These are phyloP conservation scores for Abrostola tripartita DNA, from an alignment of 2,888 invertebrate species.

Conservation along the genomic window DNA sequence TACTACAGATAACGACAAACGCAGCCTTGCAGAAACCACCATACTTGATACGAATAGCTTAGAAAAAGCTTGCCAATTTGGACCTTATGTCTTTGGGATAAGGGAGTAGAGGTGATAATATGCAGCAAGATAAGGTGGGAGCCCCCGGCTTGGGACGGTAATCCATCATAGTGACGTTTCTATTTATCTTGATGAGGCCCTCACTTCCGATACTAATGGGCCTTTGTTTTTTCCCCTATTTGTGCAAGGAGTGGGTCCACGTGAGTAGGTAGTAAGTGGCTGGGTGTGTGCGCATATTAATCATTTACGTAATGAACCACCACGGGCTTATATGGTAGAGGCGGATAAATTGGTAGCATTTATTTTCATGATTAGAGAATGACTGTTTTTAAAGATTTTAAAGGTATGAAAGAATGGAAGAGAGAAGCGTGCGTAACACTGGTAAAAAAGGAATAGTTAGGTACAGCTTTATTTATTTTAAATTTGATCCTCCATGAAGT, in stretches of 20 bases:
- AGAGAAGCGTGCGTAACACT: too few species aligned
- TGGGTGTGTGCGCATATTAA: slow-evolving; percentile 24
- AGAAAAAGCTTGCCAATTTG: slow-evolving; percentile 49
- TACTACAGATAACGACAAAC: slow-evolving; percentile 70
- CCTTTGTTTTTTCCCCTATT: slow-evolving; percentile 70
- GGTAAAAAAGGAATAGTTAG: too few species aligned
- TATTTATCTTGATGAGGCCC: slow-evolving; percentile 86
- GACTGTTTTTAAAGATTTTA: too few species aligned
- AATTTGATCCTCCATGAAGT: too few species aligned
- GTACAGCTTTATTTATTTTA: too few species aligned
- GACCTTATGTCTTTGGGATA: slow-evolving; percentile 58
- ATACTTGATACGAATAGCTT: slow-evolving; percentile 45
- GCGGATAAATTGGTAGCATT: neutral
- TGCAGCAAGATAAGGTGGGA: slow-evolving; percentile 62
- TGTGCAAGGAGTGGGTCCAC: slow-evolving; percentile 25
- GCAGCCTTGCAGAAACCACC: slow-evolving; percentile 70
- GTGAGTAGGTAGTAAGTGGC: slow-evolving; percentile 1
- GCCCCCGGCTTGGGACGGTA: slow-evolving; percentile 70
- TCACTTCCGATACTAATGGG: slow-evolving; percentile 83
- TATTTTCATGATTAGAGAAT: too few species aligned
- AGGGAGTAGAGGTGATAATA: slow-evolving; percentile 45
- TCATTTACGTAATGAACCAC: slow-evolving; percentile 27
- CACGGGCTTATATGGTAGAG: neutral
- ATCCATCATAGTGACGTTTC: slow-evolving; percentile 86
- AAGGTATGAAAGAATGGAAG: too few species aligned